Conservation (phyloP, 2,113 vertebrate genomes). For the Lontra canadensis region DNA sequence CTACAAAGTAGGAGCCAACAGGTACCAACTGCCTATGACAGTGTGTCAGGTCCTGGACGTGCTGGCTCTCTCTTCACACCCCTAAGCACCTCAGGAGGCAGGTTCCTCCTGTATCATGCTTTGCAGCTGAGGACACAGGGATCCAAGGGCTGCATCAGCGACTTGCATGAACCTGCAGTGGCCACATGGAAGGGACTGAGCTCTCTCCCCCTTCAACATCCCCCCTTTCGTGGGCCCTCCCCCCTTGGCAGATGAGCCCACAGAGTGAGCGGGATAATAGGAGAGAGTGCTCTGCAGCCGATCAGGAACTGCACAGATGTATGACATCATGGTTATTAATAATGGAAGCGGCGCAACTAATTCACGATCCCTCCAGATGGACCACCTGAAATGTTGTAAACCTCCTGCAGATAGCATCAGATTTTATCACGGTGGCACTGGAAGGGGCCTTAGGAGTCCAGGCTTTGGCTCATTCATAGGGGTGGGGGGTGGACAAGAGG, state of each 20-base stretch:
- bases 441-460: background rate
- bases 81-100: background rate
- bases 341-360: constrained; percentile 72
- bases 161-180: background rate
- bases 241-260: constrained; percentile 46
- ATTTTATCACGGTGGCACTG: background rate
- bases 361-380: constrained; percentile 70
- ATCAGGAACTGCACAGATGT: constrained; percentile 66
- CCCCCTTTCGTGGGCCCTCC: background rate
- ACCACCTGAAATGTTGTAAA: constrained; percentile 65
- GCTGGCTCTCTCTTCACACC: background rate
- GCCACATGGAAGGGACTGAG: background rate
- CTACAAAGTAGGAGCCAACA: background rate
- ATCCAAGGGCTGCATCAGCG: background rate
- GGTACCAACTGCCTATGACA: background rate
- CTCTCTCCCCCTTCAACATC: background rate
- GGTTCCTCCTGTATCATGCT: background rate
- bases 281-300: constrained; percentile 70
- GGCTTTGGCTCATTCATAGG: background rate
- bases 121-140: background rate
- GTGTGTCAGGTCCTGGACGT: background rate
- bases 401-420: background rate
- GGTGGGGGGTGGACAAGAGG: background rate
- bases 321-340: constrained; percentile 81
- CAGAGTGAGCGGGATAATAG: constrained; percentile 58